Evolutionary conservation across 2,888 invertebrate species (phyloP).

Genomic region (Cataglyphis cursor): DNA sequence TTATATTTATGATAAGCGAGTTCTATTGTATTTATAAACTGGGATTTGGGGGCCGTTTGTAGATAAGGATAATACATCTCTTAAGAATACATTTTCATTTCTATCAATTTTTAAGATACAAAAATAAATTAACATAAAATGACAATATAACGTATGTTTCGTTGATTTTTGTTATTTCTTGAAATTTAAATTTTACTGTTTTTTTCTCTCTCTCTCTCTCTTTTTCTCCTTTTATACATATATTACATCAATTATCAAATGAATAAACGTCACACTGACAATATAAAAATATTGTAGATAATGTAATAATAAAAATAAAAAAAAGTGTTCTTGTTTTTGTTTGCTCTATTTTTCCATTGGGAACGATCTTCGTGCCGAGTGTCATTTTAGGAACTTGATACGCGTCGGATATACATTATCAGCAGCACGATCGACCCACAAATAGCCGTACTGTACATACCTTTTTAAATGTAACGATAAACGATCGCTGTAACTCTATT

Average conservation of each 20-base stretch:
- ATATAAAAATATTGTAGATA: neutral
- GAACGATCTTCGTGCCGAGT: neutral
- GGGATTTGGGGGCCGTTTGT: too few species aligned
- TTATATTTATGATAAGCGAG: too few species aligned
- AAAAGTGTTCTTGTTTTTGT: neutral
- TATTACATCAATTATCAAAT: neutral
- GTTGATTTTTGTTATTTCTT: neutral
- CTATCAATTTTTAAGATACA: neutral
- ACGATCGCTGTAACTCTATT: constrained; percentile 55
- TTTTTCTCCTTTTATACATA: neutral
- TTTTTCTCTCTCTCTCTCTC: neutral
- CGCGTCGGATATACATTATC: constrained; percentile 41
- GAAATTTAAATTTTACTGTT: neutral
- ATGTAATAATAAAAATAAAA: neutral
- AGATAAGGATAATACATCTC: too few species aligned
- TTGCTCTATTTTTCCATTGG: neutral
- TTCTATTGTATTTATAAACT: too few species aligned
- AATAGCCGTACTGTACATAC: constrained; percentile 59
- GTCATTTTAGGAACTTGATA: neutral
- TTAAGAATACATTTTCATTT: neutral
- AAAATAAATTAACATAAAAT: neutral
- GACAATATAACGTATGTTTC: neutral
- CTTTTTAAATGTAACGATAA: constrained; percentile 59
- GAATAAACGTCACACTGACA: neutral
- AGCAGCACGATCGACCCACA: constrained; percentile 27